phyloP scores from a whole-genome alignment of 30 jellyfish, hydroid and myxozoan genomes.

The Pseudorhiza aurosa region DNA sequence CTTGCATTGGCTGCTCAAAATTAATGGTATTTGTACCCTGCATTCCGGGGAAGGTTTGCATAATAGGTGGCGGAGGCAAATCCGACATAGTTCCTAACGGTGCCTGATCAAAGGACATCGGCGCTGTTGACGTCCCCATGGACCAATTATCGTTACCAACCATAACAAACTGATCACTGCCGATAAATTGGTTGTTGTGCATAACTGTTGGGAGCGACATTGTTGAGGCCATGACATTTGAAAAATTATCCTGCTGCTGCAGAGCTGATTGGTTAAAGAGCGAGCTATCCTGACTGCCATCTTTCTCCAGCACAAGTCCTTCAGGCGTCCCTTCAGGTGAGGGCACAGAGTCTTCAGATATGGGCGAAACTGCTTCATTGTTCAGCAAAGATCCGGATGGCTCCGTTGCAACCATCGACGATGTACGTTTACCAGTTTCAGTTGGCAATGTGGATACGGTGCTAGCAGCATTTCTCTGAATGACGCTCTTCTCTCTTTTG shows the following conservation, averaged over 20 bases:
- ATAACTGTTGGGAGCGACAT: not conserved
- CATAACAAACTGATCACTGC: constrained; percentile 14
- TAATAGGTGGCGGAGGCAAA: constrained; percentile 43
- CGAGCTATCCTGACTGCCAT: not conserved
- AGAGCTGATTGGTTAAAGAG: not conserved
- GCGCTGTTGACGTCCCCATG: not conserved
- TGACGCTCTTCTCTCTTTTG: not conserved
- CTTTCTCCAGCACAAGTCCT: constrained; percentile 63
- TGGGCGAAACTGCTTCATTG: constrained; percentile 65
- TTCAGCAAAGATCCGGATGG: constrained; percentile 38
- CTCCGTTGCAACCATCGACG: constrained; percentile 22
- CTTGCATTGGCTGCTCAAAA: constrained; percentile 33
- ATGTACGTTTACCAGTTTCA: not conserved
- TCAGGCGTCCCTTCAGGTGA: constrained; percentile 85
- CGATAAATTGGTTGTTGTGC: constrained; percentile 1
- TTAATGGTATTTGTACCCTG: not conserved
- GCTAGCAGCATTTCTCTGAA: not conserved
- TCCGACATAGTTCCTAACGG: not conserved
- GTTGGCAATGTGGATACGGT: not conserved
- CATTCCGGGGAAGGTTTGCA: constrained; percentile 14
- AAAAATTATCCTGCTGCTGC: not conserved
- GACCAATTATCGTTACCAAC: constrained; percentile 19
- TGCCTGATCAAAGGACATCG: constrained; percentile 1
- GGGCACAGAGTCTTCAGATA: constrained; percentile 66
- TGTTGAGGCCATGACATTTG: not conserved